A percentile compares a stretch with the other conserved stretches of the same genome.
These are phyloP conservation scores for Cephus rjabovi DNA, from an alignment of 2,888 invertebrate genomes.

Conservation along the genomic window DNA sequence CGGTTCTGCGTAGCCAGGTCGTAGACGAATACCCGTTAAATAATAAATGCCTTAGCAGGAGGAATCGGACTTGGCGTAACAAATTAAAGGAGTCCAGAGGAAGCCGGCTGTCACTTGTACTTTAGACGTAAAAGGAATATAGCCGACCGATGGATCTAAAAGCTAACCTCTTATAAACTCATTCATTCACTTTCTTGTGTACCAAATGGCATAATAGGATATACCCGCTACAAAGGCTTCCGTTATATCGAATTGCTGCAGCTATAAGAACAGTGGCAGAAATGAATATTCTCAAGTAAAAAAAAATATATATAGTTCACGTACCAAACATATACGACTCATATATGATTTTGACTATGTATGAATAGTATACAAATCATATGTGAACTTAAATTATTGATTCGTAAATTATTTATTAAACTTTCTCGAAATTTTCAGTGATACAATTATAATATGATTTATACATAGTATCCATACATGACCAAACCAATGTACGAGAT, in stretches of 20 bases:
- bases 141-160: neutral
- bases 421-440: too few species aligned
- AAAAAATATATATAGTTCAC: too few species aligned
- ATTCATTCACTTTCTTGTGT: neutral
- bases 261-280: neutral
- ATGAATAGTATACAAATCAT: too few species aligned
- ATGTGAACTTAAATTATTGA: too few species aligned
- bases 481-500: too few species aligned
- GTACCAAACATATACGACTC: too few species aligned
- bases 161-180: neutral
- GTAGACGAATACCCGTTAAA: conserved; percentile 3
- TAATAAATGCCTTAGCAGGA: conserved; percentile 15
- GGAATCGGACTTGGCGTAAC: conserved; percentile 18
- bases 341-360: too few species aligned
- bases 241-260: neutral
- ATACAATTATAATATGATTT: too few species aligned
- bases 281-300: neutral
- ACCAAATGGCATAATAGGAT: neutral
- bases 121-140: neutral
- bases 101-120: neutral
- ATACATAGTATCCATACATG: too few species aligned
- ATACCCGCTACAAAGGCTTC: neutral
- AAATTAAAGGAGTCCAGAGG: conserved; percentile 29
- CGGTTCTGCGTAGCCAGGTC: neutral
- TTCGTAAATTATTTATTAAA: too few species aligned